Evolutionary conservation across 2,113 vertebrate species (phyloP).

Genomic region (Atrichornis clamosus): DNA sequence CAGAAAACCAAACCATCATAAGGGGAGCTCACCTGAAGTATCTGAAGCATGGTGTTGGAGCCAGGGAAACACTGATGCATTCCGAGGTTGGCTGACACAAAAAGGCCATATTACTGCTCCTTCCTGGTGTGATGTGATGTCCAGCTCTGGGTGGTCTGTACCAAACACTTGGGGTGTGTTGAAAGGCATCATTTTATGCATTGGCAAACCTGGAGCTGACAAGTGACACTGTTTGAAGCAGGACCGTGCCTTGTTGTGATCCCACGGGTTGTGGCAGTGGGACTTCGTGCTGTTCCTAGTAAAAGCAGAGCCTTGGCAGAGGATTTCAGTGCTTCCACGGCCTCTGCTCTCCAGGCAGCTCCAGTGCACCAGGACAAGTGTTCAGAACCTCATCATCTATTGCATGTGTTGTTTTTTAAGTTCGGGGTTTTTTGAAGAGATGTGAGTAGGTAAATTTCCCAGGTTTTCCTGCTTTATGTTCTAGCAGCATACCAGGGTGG

Average conservation of each 20-base stretch:
- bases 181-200: not conserved
- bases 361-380: accelerated
- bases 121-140: not conserved
- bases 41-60: not conserved
- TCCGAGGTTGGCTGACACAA: not conserved
- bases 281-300: not conserved
- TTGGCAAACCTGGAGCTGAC: not conserved
- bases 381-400: not conserved
- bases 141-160: not conserved
- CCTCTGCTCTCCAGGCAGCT: not conserved
- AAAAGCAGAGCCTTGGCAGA: not conserved
- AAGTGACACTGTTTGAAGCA: not conserved
- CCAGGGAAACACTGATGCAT: not conserved
- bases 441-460: not conserved
- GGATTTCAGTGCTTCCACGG: not conserved
- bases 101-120: not conserved
- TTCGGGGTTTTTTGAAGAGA: not conserved
- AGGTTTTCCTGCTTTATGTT: not conserved
- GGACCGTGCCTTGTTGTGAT: accelerated
- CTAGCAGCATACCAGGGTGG: not conserved
- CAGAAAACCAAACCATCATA: not conserved
- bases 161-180: not conserved
- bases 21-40: not conserved
- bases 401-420: not conserved
- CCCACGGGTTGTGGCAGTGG: accelerated